Evolutionary conservation across 2,797 vertebrate genomes (phyloP), one percentile per base, ranked within the genome.

Genomic region (Catharus ustulatus): DNA sequence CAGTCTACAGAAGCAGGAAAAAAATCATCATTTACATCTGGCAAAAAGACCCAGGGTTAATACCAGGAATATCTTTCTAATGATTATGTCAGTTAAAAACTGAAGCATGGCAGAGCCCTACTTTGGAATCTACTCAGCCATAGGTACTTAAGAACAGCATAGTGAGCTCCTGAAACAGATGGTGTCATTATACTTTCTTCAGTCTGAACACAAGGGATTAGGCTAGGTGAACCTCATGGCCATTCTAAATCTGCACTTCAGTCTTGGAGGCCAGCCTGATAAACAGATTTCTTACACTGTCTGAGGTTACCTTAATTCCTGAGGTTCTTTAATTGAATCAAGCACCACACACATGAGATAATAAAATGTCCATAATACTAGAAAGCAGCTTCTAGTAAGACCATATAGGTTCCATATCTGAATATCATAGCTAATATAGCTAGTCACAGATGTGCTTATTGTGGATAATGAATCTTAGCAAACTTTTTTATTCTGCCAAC

Each of bases 271-370:
- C 17, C 43, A 80, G 79, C 18, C 46, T 74, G 52, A n/a, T 87
- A 87, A 73, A 55, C 3, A 74, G 48, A 57, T 10, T 85, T 77
- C 45, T 63, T 58, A 87, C 48, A 71, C 38, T 48, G 34, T 34
- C 9, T 82, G 79, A 93, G n/a, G 29, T 74, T 79, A 91, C 26
- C 11, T 73, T 40, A 71, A 80, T 61, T 85, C 34, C 49, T 42
- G 26, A 80, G 5, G 8, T 38, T 66, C 36, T 67, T 51, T 29
- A 61, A 34, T 20, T 61, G 29, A 45, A 67, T 20, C 26, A 90
- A 54, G 71, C 16, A 51, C 17, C 34, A 12, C 2, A 2, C 2
- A 30, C 10, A 26, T 0, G 0, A 43, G 57, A 63, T 11, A 63
- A 27, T 2, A 76, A 57, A 63, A 24, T 1, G 7, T 20, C 58